Base-by-base conservation (phyloP, 1,140 invertebrate species). In the Anastrepha obliqua region DNA sequence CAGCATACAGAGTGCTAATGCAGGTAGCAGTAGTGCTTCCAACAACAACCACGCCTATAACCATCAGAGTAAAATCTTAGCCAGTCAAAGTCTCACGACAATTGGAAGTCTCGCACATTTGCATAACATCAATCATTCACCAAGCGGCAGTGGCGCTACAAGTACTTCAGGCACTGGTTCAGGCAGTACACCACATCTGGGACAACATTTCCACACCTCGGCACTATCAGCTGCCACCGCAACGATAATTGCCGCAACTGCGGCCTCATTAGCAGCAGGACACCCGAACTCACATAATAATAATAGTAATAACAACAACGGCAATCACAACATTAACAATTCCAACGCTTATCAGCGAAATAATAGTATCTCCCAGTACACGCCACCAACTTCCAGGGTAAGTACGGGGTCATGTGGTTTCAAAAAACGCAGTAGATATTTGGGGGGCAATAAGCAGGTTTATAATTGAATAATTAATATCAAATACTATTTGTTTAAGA, bases 331-430 rank as follows among this genome's bases (percentile, higher is more conserved):
- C 47, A 81, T 20, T 55, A 81, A 81, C 47, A 51, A 81, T 81
- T 81, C 47, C 17, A 81, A 81, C 74, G 6, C 47, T 20, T 81
- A 81, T 81, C 74, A 81, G 55, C 44, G 74, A 20, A 81, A 74
- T 74, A 74, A 81, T 81, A 81, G 74, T 55, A 81, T 81, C 9
- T 47, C 74, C 9, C 74, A 51, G 15, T 81, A 81, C 17, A 81
- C 74, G 17, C 74, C 74, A 81, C 13, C 74, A n/a, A 81, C 15
- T 81, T 81, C 74, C n/a, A 20, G 74, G 47, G 74, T 81, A 81
- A 81, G 74, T 81, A 81, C n/a, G 74, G 74, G 74, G 47, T 81
- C 47, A 81, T 81, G 74, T 81, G 47, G 13, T 55, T 81, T 81
- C 11, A 6, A 11, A 42, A 17, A 1, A 62, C 60, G 5, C 4